Conservation (phyloP, 2,113 vertebrate genomes). For the Entelurus aequoreus region DNA sequence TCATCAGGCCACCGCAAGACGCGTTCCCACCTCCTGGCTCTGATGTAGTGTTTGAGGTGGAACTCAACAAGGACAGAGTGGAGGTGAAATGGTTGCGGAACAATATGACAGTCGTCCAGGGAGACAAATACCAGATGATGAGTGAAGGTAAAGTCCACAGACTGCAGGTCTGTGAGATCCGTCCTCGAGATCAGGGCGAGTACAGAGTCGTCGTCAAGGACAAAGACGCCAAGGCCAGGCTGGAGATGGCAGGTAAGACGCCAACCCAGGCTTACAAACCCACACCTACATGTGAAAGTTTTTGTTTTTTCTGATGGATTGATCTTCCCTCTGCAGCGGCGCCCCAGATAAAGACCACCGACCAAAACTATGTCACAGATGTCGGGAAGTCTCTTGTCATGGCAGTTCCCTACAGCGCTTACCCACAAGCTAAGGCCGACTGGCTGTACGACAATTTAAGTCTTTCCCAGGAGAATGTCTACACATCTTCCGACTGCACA, state of each 20-base stretch:
- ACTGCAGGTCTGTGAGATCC: slow-evolving; percentile 91
- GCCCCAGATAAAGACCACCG: slow-evolving; percentile 89
- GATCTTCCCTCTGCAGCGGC: slow-evolving; percentile 68
- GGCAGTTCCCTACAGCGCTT: slow-evolving; percentile 90
- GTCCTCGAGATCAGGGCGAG: slow-evolving; percentile 92
- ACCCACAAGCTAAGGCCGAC: slow-evolving; percentile 87
- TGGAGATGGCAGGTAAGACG: slow-evolving; percentile 87
- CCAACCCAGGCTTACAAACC: not conserved
- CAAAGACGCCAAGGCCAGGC: slow-evolving; percentile 94
- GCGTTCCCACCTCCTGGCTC: slow-evolving; percentile 85
- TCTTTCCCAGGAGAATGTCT: slow-evolving; percentile 79
- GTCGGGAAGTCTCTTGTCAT: slow-evolving; percentile 88
- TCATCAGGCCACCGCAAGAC: slow-evolving; percentile 89
- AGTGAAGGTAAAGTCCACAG: slow-evolving; percentile 94
- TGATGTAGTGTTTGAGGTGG: slow-evolving; percentile 87
- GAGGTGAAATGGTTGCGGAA: slow-evolving; percentile 97
- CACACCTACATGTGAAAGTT: not conserved
- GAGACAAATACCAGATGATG: slow-evolving; percentile 99
- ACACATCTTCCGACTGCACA: slow-evolving; percentile 82
- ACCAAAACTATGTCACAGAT: slow-evolving; percentile 90
- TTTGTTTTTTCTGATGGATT: not conserved
- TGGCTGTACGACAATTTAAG: slow-evolving; percentile 82
- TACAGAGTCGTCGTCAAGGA: slow-evolving; percentile 93
- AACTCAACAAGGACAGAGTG: slow-evolving; percentile 94
- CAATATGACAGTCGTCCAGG: slow-evolving; percentile 93